Percentiles rank a stretch among this genome's conserved stretches.
Evolutionary conservation across 1,140 invertebrate genomes (phyloP).

Genomic region (Diorhabda elongata): DNA sequence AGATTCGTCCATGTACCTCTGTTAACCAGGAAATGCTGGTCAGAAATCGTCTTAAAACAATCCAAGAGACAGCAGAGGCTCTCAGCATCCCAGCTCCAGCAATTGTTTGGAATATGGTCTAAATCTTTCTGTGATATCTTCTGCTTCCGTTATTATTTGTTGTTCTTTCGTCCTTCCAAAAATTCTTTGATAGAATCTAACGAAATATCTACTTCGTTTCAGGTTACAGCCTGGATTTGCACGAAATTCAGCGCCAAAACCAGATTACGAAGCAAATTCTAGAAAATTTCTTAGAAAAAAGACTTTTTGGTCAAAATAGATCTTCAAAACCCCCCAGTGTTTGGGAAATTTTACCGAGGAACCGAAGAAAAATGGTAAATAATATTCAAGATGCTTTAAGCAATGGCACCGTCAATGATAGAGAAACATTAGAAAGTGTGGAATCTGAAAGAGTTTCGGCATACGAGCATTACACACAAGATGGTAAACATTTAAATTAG

Average conservation of each 20-base stretch:
- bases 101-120: no score
- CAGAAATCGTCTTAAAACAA: no score
- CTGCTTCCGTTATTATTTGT: no score
- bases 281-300: constrained; percentile 63
- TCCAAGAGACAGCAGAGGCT: no score
- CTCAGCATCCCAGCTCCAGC: no score
- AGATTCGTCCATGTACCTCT: no score
- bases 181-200: no score
- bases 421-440: constrained; percentile 56
- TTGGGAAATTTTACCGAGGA: constrained; percentile 55
- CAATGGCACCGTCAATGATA: constrained; percentile 40
- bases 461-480: constrained; percentile 47
- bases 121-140: no score
- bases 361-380: constrained; percentile 26
- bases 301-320: constrained; percentile 53
- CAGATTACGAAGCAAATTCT: constrained; percentile 67
- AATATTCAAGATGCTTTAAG: constrained; percentile 40
- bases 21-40: no score
- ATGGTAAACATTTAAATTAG: constrained; percentile 19
- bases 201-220: no score
- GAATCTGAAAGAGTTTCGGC: constrained; percentile 59
- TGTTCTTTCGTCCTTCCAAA: no score
- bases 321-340: constrained; percentile 54
- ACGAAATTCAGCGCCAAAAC: constrained; percentile 64
- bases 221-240: constrained; percentile 43